These are phyloP conservation scores for Gorsachius magnificus DNA, from an alignment of 2,797 vertebrate genomes.

Conservation along the genomic window DNA sequence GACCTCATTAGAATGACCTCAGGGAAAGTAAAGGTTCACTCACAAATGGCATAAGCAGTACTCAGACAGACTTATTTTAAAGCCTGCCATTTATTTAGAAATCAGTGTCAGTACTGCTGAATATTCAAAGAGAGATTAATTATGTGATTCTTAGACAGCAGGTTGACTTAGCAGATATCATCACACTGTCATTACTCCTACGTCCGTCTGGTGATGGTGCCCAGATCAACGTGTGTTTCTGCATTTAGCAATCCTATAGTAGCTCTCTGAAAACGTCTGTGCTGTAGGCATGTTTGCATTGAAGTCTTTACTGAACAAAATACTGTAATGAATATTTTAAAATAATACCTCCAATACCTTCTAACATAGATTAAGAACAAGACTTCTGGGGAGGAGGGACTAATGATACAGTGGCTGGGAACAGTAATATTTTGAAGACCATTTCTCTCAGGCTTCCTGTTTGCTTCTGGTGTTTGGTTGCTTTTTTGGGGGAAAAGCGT, in stretches of 20 bases:
- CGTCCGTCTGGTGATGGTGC: not conserved
- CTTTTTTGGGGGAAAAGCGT: not conserved
- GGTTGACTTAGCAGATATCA: slow-evolving; percentile 19
- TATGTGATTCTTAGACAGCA: slow-evolving; percentile 21
- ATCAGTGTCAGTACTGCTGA: not conserved
- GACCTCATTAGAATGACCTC: not conserved
- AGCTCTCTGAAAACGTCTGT: not conserved
- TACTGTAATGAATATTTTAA: not conserved
- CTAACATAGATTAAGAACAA: not conserved
- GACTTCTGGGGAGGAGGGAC: not conserved
- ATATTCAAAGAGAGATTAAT: slow-evolving; percentile 34
- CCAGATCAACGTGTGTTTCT: not conserved
- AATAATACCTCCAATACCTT: not conserved
- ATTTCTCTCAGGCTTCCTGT: not conserved
- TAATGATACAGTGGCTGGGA: not conserved
- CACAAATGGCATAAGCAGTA: not conserved
- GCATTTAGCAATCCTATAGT: not conserved
- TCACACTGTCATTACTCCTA: slow-evolving; percentile 41
- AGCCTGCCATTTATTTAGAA: slow-evolving; percentile 22
- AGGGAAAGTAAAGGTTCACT: not conserved
- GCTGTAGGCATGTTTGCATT: not conserved
- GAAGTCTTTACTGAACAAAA: not conserved
- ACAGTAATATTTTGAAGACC: not conserved
- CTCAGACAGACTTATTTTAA: not conserved
- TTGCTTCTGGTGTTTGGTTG: not conserved